Conservation (phyloP, 2,797 vertebrate species). For the Selene dorsalis region DNA sequence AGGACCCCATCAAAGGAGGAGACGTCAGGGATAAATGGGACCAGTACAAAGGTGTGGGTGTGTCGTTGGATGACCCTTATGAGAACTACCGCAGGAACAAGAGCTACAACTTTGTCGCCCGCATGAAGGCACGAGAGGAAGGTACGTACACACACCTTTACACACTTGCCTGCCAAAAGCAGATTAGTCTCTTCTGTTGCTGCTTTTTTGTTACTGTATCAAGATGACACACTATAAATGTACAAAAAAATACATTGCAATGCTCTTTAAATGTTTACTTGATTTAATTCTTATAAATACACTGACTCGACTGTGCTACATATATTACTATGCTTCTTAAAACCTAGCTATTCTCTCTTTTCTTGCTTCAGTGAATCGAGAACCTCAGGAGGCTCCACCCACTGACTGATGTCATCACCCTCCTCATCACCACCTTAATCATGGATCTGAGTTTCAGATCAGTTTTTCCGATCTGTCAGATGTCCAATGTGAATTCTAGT, state of each 20-base stretch:
- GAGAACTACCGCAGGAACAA: slow-evolving; percentile 98
- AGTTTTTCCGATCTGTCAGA: background rate
- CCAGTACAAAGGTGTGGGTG: slow-evolving; percentile 98
- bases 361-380: slow-evolving; percentile 79
- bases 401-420: slow-evolving; percentile 75
- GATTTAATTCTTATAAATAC: background rate
- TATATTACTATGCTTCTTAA: background rate
- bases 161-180: background rate
- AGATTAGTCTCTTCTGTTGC: too few relatives aligned
- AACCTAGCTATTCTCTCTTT: background rate
- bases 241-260: background rate
- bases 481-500: slow-evolving; percentile 14
- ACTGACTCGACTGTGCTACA: background rate
- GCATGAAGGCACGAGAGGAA: slow-evolving; percentile 98
- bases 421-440: background rate
- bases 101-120: slow-evolving; percentile 98
- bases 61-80: slow-evolving; percentile 95
- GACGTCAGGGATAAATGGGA: slow-evolving; percentile 98
- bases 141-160: slow-evolving; percentile 76
- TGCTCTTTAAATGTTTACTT: background rate
- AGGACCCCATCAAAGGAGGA: slow-evolving; percentile 98
- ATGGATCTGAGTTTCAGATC: slow-evolving; percentile 2
- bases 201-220: too few relatives aligned
- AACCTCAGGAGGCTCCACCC: slow-evolving; percentile 79
- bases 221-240: too few relatives aligned